Evolutionary conservation across 2,888 invertebrate genomes (phyloP), one percentile per base, ranked within the genome.

Genomic region (Eulithis prunata): DNA sequence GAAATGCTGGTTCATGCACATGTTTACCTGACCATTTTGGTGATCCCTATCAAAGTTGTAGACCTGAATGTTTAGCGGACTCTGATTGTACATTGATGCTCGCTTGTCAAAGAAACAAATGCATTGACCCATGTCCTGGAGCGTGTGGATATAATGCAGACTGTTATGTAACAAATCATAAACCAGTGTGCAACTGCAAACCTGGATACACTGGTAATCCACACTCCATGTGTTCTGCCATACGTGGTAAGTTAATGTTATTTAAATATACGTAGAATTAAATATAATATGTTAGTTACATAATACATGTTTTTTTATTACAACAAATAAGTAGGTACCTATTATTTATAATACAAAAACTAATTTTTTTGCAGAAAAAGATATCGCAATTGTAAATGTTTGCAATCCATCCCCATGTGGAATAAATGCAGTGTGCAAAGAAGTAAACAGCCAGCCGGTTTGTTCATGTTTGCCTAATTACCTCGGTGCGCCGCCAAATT

Each of bases 381-480:
- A 88, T 72, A 61, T 83, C 54, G 82, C 78, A 28, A 68, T 81
- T n/a, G 66, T 88, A 43, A 86, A 95, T 78, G 95, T 96, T 6
- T 97, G 97, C 78, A 93, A 94, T 77, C 96, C 97, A 54, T 95
- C 96, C 3, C 94, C 95, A 7, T 97, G 97, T 86, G 97, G 96
- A 46, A 75, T 89, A 1, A 96, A 96, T 84, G 95, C 96, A 8
- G 94, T 96, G 72, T 97, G 97, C 81, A 94, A 94, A 71, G 96
- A 96, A 86, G 84, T 95, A 47, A 96, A 96, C 77, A 93, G 90
- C 56, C 95, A 96, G 84, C 95, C 95, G 0, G 94, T 96, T 52
- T 97, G 96, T 81, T 95, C 96, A 45, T 97, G 97, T 80, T 87
- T 95, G 57, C 91, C 94, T 8, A 94, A 94, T 76, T 95, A 95